These are phyloP conservation scores for Lepidurus arcticus DNA, from an alignment of 1,140 invertebrate species.

Conservation along the genomic window DNA sequence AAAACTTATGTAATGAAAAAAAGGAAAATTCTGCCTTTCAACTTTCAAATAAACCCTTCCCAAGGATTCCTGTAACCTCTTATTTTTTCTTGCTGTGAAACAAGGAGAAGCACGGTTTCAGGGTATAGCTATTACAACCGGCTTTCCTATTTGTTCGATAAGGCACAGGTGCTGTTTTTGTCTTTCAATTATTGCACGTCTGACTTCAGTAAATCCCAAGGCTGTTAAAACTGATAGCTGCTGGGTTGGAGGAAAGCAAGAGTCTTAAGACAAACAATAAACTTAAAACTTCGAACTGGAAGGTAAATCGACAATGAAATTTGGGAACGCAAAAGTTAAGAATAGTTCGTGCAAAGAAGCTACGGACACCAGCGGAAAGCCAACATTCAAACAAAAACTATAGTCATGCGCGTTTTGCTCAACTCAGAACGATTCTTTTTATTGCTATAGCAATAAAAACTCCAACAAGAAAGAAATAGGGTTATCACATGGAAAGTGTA, in stretches of 20 bases:
- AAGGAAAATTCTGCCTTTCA: background rate
- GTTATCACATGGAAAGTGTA: slow-evolving; percentile 19
- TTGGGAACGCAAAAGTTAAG: background rate
- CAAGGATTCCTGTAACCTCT: slow-evolving; percentile 9
- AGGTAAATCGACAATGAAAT: background rate
- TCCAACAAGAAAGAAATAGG: background rate
- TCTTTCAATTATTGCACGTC: slow-evolving; percentile 10
- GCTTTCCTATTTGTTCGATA: background rate
- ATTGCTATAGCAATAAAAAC: slow-evolving; percentile 8
- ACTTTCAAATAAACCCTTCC: background rate
- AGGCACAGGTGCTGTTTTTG: slow-evolving; percentile 18
- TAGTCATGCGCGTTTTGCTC: background rate
- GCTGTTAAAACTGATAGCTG: background rate
- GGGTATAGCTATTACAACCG: background rate
- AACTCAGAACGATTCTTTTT: background rate
- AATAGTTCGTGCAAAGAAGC: background rate
- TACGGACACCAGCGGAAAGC: background rate
- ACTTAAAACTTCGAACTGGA: background rate
- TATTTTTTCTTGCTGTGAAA: slow-evolving; percentile 10
- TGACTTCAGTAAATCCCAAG: slow-evolving; percentile 5
- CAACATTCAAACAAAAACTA: slow-evolving; percentile 4
- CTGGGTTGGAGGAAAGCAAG: background rate
- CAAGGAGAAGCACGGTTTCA: background rate
- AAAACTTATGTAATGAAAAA: background rate
- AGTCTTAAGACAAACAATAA: background rate